Conservation (phyloP, 2,113 vertebrate genomes). For the Zosterops lateralis region DNA sequence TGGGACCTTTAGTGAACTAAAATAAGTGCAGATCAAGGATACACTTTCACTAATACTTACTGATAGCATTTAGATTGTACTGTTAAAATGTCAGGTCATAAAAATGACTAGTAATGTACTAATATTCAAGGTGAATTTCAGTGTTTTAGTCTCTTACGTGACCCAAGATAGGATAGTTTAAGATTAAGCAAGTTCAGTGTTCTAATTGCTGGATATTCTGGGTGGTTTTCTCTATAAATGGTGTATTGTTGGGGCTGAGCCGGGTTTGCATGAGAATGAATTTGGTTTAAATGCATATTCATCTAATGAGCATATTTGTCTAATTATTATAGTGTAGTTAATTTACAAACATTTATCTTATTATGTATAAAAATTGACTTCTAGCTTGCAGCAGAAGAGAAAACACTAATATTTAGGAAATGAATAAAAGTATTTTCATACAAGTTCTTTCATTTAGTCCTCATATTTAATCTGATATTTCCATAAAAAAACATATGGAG, state of each 20-base stretch:
- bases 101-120: slow-evolving; percentile 63
- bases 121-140: slow-evolving; percentile 77
- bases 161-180: slow-evolving; percentile 59
- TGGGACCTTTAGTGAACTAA: slow-evolving; percentile 82
- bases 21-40: slow-evolving; percentile 78
- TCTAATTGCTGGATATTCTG: slow-evolving; percentile 53
- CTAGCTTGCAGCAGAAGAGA: not conserved
- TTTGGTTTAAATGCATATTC: slow-evolving; percentile 25
- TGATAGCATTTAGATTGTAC: slow-evolving; percentile 75
- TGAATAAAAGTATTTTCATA: not conserved
- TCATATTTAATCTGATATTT: not conserved
- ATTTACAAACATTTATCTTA: slow-evolving; percentile 38
- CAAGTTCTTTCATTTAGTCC: not conserved
- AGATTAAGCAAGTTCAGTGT: slow-evolving; percentile 46
- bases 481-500: not conserved
- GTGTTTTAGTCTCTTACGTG: slow-evolving; percentile 34
- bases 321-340: slow-evolving; percentile 18
- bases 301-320: not conserved
- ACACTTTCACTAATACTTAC: slow-evolving; percentile 74
- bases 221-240: slow-evolving; percentile 30
- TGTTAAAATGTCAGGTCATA: slow-evolving; percentile 78
- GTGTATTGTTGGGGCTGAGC: not conserved
- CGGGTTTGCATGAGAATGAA: slow-evolving; percentile 26
- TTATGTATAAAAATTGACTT: not conserved
- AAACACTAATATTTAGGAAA: not conserved